Conservation (phyloP, 2,797 vertebrate species). For the Bovichtus diacanthus region DNA sequence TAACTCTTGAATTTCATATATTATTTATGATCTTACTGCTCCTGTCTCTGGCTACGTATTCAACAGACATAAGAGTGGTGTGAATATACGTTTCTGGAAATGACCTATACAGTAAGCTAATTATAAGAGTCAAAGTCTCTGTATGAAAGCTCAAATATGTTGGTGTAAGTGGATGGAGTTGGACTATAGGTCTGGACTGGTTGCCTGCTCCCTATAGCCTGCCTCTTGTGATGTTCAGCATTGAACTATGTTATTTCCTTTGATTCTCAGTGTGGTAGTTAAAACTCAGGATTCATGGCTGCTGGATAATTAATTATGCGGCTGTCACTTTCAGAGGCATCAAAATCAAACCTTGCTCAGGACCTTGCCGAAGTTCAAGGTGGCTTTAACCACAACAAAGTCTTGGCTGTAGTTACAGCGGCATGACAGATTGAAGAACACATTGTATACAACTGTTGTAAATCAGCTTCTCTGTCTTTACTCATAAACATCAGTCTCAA, state of each 20-base stretch:
- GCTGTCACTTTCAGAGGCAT: background rate
- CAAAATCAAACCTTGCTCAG: background rate
- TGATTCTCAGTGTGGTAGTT: background rate
- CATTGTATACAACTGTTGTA: background rate
- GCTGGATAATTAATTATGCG: slow-evolving; percentile 17
- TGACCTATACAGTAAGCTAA: too few species aligned
- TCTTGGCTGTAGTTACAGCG: background rate
- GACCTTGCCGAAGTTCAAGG: background rate
- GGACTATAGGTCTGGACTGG: background rate
- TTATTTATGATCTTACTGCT: too few species aligned
- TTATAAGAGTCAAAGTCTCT: too few species aligned
- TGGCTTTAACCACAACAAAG: background rate
- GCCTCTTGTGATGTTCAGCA: slow-evolving; percentile 11
- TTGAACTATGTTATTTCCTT: slow-evolving; percentile 19
- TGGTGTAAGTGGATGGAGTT: background rate
- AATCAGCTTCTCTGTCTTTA: background rate
- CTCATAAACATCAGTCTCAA: background rate
- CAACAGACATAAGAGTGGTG: too few species aligned
- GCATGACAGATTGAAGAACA: background rate
- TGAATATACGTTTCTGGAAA: too few species aligned
- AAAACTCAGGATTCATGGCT: slow-evolving; percentile 7
- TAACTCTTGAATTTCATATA: background rate
- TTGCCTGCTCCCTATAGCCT: background rate
- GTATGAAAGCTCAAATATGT: background rate
- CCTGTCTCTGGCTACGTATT: too few species aligned